These are phyloP conservation scores for Caenorhabditis sulstoni DNA, from an alignment of 2,888 invertebrate species.

Conservation along the genomic window DNA sequence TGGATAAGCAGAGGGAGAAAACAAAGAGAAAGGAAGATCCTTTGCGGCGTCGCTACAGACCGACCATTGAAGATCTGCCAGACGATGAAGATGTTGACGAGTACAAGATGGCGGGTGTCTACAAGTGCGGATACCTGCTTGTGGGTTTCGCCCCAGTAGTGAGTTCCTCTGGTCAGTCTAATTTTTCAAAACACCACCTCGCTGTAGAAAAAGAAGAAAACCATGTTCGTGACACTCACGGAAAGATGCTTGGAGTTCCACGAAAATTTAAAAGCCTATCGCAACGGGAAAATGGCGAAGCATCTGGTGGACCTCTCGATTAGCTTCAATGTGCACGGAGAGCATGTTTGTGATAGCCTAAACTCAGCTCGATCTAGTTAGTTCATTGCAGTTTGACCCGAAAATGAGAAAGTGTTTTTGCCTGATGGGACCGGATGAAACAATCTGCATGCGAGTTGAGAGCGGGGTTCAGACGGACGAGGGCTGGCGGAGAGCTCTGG, in stretches of 20 bases:
- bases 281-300: slow-evolving; percentile 64
- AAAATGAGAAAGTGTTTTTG: slow-evolving; percentile 71
- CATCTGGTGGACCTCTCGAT: slow-evolving; percentile 71
- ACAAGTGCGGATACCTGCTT: slow-evolving; percentile 38
- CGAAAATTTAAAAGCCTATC: slow-evolving; percentile 71
- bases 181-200: neutral
- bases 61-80: slow-evolving; percentile 33
- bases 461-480: slow-evolving; percentile 26
- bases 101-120: slow-evolving; percentile 15
- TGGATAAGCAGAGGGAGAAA: neutral
- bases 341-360: slow-evolving; percentile 56
- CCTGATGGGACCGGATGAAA: slow-evolving; percentile 72
- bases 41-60: neutral
- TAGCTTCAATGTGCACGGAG: slow-evolving; percentile 71
- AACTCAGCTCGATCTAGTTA: neutral
- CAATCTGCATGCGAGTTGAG: slow-evolving; percentile 67
- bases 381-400: slow-evolving; percentile 64
- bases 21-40: neutral
- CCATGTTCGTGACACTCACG: slow-evolving; percentile 67
- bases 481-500: slow-evolving; percentile 52
- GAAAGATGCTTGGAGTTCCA: slow-evolving; percentile 73
- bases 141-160: slow-evolving; percentile 59
- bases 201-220: slow-evolving; percentile 72
- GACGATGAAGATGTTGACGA: slow-evolving; percentile 39
- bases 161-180: neutral